Evolutionary conservation across 2,888 invertebrate genomes (phyloP), one percentile per base, ranked within the genome.

Genomic region (Cryptocheilus praepositus): DNA sequence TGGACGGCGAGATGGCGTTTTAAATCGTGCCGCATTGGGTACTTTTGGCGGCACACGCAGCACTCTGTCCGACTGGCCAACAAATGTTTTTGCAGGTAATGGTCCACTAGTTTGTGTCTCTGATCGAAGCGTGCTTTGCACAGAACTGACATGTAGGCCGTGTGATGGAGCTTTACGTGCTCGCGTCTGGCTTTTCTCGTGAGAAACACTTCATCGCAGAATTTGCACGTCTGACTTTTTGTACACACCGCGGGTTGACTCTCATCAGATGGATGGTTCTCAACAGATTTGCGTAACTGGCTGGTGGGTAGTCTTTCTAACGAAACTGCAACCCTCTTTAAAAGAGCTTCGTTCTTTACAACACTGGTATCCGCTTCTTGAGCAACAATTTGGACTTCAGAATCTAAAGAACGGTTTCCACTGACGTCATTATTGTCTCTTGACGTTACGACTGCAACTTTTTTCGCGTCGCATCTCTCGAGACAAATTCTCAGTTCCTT

Each of bases 61-160:
- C 82, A 82, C 43, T 68, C 25, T 0, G 58, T 58, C n/a, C 46
- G 18, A n/a, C 52, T 61, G 8, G 54, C 16, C 7, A 52, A 16
- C 0, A 51, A 19, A 59, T 82, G 82, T 16, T 70, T 68, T 5
- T 18, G 56, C 15, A 80, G 36, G 13, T 79, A 82, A 57, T 82
- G 82, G n/a, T 55, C 28, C 22, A 76, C 22, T 22, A 81, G 46
- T 28, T 63, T 64, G 13, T 36, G 52, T 45, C 61, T 71, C 0
- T 49, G 13, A 0, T 62, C 64, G 55, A 64, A 80, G 44, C 74
- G 68, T 3, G 80, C 75, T 7, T 49, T 54, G 18, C 81, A 81
- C 45, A 80, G 63, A 15, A 76, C 77, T 8, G 81, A 81, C 44
- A 74, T 74, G 7, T 81, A 81, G 5, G 64, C 57, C 8, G 61